Evolutionary conservation across 2,888 invertebrate species (phyloP), one percentile per base, ranked within the genome.

Genomic region (Rhagium mordax): DNA sequence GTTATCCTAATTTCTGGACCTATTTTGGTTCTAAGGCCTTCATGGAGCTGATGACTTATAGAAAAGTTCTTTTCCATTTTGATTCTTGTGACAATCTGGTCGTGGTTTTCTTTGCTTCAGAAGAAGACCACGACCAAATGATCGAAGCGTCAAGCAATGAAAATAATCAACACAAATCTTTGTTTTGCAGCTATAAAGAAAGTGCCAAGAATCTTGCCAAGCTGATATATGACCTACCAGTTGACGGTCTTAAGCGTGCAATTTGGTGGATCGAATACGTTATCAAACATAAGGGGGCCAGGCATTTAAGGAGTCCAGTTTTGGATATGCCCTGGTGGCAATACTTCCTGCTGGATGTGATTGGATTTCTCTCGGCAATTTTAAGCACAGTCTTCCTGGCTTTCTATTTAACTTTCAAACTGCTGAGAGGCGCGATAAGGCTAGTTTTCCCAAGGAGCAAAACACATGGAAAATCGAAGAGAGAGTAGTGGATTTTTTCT

Each of bases 191-290:
- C 24, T 81, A 79, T 47, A 71, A 78, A 20, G 74, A 75, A 57
- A 81, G 78, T 48, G 77, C 81, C 0, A 74, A 71, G 18, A 76
- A 80, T 59, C 57, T 80, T 6, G 72, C 76, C 20, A 69, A 71
- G 47, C 71, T 80, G 7, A 71, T 76, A 62, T 77, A 67, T 20
- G 82, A 82, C 61, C 78, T 76, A 62, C 81, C 80, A 29, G 71
- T 76, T 59, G 79, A 74, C 62, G 80, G 77, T 13, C 48, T 82
- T 6, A 76, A 81, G 49, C 80, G 77, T 68, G 82, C 81, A 13
- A 73, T 82, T 8, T 83, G 81, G 81, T 83, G 82, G 82, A 90
- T 90, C 1, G 90, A 91, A 72, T 90, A 90, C 77, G 88, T 90
- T 6, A 76, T 91, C 10, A 86, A 81, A 57, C 79, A 81, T 70